These are phyloP conservation scores for Strix uralensis DNA, from an alignment of 2,113 vertebrate species.

Conservation along the genomic window DNA sequence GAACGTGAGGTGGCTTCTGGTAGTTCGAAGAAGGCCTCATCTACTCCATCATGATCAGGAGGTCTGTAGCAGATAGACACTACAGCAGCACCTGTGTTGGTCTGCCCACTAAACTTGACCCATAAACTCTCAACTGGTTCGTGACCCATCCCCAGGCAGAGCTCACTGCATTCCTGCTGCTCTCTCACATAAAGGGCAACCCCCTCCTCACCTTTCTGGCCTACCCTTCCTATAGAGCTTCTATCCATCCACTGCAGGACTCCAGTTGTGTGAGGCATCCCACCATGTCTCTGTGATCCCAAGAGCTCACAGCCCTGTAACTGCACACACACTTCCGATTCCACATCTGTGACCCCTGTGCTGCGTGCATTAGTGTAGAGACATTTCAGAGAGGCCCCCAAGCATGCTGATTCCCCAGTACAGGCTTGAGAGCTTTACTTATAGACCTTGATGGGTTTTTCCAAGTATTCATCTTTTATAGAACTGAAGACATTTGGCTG, in stretches of 20 bases:
- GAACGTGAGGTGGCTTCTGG: background rate
- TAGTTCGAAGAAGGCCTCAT: background rate
- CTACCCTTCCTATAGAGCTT: background rate
- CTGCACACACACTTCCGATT: background rate
- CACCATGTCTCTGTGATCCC: background rate
- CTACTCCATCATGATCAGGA: background rate
- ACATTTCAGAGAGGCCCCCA: background rate
- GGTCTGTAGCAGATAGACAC: background rate
- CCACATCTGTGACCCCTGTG: background rate
- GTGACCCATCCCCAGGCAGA: background rate
- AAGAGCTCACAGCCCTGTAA: background rate
- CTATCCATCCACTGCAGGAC: background rate
- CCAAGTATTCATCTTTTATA: background rate
- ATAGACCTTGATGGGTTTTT: background rate
- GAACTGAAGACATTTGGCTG: background rate
- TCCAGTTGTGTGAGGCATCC: background rate
- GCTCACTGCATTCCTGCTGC: background rate
- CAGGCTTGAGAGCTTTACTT: background rate
- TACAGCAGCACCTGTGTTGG: background rate
- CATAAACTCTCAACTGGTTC: background rate
- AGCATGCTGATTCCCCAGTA: background rate
- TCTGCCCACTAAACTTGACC: background rate
- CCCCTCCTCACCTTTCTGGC: background rate
- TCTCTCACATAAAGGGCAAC: background rate
- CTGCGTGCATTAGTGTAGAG: background rate